Evolutionary conservation across 2,888 invertebrate species (phyloP), one percentile per base, ranked within the genome.

Genomic region (Dasypolia templi): DNA sequence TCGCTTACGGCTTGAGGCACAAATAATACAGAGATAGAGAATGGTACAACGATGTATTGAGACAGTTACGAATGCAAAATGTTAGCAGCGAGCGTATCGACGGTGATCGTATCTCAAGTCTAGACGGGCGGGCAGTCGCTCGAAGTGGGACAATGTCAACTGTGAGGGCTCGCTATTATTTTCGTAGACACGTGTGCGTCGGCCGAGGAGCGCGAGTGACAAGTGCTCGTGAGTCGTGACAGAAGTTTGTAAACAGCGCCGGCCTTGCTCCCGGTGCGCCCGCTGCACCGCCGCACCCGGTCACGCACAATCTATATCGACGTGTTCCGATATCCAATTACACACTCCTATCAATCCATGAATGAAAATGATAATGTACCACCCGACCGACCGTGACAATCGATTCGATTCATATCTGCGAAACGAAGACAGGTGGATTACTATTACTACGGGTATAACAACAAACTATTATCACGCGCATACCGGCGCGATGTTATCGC

Each of bases 241-340:
- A 94, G 95, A 94, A 95, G 95, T 95, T 95, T 95, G 95, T 95
- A 96, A 96, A 96, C 96, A 96, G 86, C 86, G 91, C 79, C 94
- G 95, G 94, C 96, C 95, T 95, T 94, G 95, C 92, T 94, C 95
- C 95, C 91, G 92, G 89, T 89, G 88, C 87, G 85, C 83, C 87
- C 84, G 87, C 87, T 90, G 92, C 92, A 91, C 87, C 88, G 88
- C 81, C 66, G 53, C 69, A 85, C 82, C 87, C 86, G 90, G 92
- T 92, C 94, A 92, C 94, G 94, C 93, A 92, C 92, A 89, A 91
- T 90, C 90, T 89, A 91, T 86, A 89, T 87, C 91, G 89, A 92
- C 88, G 77, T 87, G 88, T 87, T 87, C 83, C 89, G 86, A 92
- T 91, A 92, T 92, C 89, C 87, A 92, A 91, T 93, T 91, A 91